phyloP scores from a whole-genome alignment of 2,888 invertebrate genomes.

The Lithophane ornitopus region DNA sequence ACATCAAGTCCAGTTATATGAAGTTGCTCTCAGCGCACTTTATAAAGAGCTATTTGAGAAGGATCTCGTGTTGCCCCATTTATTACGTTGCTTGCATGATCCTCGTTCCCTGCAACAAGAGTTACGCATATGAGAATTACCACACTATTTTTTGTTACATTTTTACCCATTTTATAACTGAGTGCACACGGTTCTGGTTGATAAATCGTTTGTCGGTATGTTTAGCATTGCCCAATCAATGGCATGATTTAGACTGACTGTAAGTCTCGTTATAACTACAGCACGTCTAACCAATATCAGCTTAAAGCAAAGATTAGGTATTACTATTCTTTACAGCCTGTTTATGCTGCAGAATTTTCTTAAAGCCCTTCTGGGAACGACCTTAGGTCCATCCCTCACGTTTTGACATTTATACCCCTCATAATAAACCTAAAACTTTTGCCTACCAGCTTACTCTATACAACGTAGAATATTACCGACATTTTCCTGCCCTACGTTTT shows the following conservation, averaged over 20 bases:
- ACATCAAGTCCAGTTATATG: conserved; percentile 8
- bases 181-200: neutral
- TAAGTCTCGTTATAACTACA: neutral
- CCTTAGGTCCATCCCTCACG: neutral
- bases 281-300: neutral
- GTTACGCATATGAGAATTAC: conserved; percentile 1
- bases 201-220: neutral
- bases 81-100: conserved; percentile 48
- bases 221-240: neutral
- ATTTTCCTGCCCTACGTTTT: conserved; percentile 1
- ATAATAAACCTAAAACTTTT: neutral
- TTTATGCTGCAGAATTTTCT: neutral
- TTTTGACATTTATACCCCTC: conserved; percentile 9
- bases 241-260: neutral
- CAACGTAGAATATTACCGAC: neutral
- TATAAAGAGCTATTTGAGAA: conserved; percentile 53
- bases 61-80: conserved; percentile 53
- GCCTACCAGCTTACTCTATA: neutral
- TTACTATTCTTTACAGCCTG: neutral
- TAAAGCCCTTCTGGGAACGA: neutral
- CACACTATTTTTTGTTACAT: neutral
- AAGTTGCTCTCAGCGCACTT: conserved; percentile 24
- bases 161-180: neutral
- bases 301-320: neutral
- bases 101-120: conserved; percentile 19